Evolutionary conservation across 2,888 invertebrate genomes (phyloP).

Genomic region (Leptothorax acervorum): DNA sequence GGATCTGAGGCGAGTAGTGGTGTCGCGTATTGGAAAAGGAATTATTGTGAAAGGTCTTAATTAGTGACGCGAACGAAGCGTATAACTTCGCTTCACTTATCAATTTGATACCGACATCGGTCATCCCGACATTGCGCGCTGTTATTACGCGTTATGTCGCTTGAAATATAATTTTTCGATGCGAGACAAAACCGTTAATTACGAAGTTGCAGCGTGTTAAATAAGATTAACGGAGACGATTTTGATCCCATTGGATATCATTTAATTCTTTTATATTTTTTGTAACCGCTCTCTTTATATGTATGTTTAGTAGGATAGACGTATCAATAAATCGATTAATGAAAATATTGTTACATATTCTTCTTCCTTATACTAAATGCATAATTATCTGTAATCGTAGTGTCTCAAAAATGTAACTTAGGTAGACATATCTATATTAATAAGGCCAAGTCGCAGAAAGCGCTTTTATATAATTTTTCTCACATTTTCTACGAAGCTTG

Average conservation of each 20-base stretch:
- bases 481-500: too few species aligned
- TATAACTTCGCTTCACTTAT: constrained; percentile 36
- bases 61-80: constrained; percentile 25
- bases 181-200: constrained; percentile 31
- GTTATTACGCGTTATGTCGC: constrained; percentile 2
- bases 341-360: background rate
- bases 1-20: background rate
- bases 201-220: constrained; percentile 19
- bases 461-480: background rate
- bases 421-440: background rate
- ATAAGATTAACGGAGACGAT: constrained; percentile 17
- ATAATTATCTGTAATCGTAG: background rate
- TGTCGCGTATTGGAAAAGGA: constrained; percentile 32
- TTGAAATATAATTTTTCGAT: constrained; percentile 31
- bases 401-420: background rate
- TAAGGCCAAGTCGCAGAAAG: background rate
- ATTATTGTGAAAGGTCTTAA: constrained; percentile 41
- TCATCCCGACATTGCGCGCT: constrained; percentile 14
- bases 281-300: background rate
- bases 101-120: constrained; percentile 35
- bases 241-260: background rate
- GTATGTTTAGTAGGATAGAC: background rate
- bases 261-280: background rate
- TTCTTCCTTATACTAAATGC: background rate
- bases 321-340: background rate